Conservation (phyloP, 2,797 vertebrate genomes). For the Graptemys geographica region DNA sequence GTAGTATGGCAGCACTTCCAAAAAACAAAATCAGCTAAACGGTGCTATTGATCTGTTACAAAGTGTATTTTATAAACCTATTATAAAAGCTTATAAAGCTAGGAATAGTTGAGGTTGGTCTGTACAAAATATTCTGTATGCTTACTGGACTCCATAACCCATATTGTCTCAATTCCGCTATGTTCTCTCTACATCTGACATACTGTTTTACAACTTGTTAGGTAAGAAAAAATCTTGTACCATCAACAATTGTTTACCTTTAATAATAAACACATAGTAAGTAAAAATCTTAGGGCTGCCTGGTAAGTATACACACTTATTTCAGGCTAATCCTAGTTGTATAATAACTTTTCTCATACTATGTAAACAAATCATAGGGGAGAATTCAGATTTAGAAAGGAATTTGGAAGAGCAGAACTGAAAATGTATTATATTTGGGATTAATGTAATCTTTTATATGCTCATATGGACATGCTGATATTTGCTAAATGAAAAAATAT, state of each 20-base stretch:
- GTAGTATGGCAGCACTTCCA: not conserved
- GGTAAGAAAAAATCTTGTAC: not conserved
- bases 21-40: not conserved
- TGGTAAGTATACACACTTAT: not conserved
- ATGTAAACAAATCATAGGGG: conserved; percentile 18
- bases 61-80: conserved; percentile 17
- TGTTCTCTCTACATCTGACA: not conserved
- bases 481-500: conserved; percentile 45
- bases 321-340: conserved; percentile 25
- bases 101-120: not conserved
- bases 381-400: not conserved
- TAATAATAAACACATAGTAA: not conserved
- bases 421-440: not conserved
- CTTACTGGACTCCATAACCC: not conserved
- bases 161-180: not conserved
- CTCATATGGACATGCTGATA: conserved; percentile 29
- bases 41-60: conserved; percentile 24
- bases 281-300: not conserved
- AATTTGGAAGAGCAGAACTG: not conserved
- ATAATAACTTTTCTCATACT: conserved; percentile 1
- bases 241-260: not conserved
- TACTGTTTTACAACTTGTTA: conserved; percentile 7
- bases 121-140: not conserved
- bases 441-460: conserved; percentile 31
- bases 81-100: not conserved